These are phyloP conservation scores for Geopemphigus sp. DNA, from an alignment of 1,140 invertebrate genomes.

Conservation along the genomic window DNA sequence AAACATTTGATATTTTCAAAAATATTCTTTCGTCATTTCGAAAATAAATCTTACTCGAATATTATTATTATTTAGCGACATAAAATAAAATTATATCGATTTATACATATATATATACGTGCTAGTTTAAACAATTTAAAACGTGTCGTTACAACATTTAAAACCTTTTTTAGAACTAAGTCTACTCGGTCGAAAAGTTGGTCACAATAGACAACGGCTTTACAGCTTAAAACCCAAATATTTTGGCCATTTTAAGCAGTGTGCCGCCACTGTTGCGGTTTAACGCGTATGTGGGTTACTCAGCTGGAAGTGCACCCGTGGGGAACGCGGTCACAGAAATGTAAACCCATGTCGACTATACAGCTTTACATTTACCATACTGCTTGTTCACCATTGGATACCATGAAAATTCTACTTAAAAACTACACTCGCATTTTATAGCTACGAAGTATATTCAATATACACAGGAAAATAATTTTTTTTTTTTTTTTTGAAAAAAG, in stretches of 20 bases:
- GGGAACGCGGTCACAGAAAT: slow-evolving; percentile 45
- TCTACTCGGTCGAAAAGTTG: slow-evolving; percentile 14
- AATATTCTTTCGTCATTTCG: too few species aligned
- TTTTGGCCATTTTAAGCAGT: slow-evolving; percentile 19
- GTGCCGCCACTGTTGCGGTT: slow-evolving; percentile 15
- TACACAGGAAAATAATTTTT: not conserved
- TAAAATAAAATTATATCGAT: too few species aligned
- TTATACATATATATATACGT: too few species aligned
- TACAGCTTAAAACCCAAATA: slow-evolving; percentile 29
- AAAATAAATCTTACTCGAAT: too few species aligned
- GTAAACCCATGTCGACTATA: slow-evolving; percentile 36
- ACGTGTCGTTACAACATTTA: not conserved
- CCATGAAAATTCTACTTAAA: slow-evolving; percentile 21
- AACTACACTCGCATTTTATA: slow-evolving; percentile 25
- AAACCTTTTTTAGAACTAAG: not conserved
- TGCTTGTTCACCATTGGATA: slow-evolving; percentile 6
- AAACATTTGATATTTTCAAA: too few species aligned
- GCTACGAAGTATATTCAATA: slow-evolving; percentile 4
- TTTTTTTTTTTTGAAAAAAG: too few species aligned
- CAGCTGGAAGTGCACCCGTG: slow-evolving; percentile 30
- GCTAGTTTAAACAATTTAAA: not conserved
- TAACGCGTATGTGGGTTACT: slow-evolving; percentile 40
- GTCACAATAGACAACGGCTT: slow-evolving; percentile 16
- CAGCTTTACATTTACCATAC: slow-evolving; percentile 26
- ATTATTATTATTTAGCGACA: too few species aligned